phyloP scores from a whole-genome alignment of 2,113 vertebrate species.

The Bubo bubo region DNA sequence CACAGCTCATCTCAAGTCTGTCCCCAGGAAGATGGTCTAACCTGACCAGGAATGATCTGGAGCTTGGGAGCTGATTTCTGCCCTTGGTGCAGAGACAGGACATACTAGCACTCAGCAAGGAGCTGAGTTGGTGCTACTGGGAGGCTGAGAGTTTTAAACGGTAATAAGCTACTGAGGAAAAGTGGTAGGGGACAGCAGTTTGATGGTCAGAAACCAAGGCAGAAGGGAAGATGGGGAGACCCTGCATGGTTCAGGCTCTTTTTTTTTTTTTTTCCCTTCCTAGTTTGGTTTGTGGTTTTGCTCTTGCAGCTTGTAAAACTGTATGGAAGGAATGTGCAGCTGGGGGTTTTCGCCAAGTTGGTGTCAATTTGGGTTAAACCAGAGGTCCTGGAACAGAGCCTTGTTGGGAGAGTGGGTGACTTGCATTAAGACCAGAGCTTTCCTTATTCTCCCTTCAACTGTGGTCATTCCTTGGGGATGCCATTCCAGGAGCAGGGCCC shows the following conservation, averaged over 20 bases:
- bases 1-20: not conserved
- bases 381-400: constrained; percentile 44
- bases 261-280: not conserved
- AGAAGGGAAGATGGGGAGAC: not conserved
- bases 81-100: not conserved
- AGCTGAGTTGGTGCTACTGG: not conserved
- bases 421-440: constrained; percentile 27
- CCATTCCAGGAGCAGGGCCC: constrained; percentile 8
- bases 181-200: not conserved
- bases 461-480: not conserved
- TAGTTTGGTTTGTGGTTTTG: constrained; percentile 51
- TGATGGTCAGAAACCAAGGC: not conserved
- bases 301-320: constrained; percentile 64
- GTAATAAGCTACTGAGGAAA: not conserved
- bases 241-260: not conserved
- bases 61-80: not conserved
- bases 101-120: not conserved
- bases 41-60: not conserved
- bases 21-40: not conserved
- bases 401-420: not conserved
- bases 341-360: constrained; percentile 36
- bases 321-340: constrained; percentile 67
- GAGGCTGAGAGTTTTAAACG: not conserved
- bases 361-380: constrained; percentile 65
- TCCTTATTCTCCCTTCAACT: constrained; percentile 53